Evolutionary conservation across 2,888 invertebrate species (phyloP).

Genomic region (Rhodophaea formosa): DNA sequence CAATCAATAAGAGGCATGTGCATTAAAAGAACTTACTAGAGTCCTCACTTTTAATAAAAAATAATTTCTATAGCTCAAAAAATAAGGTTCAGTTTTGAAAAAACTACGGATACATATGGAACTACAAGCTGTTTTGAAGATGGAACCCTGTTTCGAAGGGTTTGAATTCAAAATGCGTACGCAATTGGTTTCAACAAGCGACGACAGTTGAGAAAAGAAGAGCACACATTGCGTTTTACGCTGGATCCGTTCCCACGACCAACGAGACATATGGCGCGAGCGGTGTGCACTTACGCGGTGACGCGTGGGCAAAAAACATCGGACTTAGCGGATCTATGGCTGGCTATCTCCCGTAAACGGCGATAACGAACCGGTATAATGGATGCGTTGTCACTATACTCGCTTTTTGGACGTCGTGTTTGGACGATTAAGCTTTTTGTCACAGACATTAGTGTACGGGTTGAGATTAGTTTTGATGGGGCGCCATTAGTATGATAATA

Average conservation of each 20-base stretch:
- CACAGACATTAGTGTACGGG: conserved; percentile 16
- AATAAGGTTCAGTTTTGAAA: conserved; percentile 23
- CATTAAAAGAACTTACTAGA: conserved; percentile 42
- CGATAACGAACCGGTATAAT: conserved; percentile 54
- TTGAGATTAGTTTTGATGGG: conserved; percentile 5
- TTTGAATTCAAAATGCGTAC: conserved; percentile 40
- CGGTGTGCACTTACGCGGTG: conserved; percentile 66
- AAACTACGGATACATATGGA: conserved; percentile 16
- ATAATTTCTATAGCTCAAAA: conserved; percentile 19
- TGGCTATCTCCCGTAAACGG: conserved; percentile 50
- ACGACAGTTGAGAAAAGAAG: conserved; percentile 60
- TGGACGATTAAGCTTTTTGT: conserved; percentile 30
- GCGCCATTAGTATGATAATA: background rate
- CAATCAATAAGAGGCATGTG: conserved; percentile 66
- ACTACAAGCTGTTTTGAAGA: conserved; percentile 35
- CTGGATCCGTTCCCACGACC: conserved; percentile 75
- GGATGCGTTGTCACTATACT: conserved; percentile 30
- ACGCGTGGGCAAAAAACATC: conserved; percentile 75
- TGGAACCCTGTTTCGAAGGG: conserved; percentile 35
- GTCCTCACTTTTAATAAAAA: conserved; percentile 2
- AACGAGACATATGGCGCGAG: conserved; percentile 78
- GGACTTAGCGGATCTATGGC: conserved; percentile 74
- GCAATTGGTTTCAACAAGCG: conserved; percentile 36
- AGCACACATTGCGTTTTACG: conserved; percentile 70
- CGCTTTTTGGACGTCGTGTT: conserved; percentile 30